Evolutionary conservation across 2,888 invertebrate genomes (phyloP).

Genomic region (Caenorhabditis zanzibari): DNA sequence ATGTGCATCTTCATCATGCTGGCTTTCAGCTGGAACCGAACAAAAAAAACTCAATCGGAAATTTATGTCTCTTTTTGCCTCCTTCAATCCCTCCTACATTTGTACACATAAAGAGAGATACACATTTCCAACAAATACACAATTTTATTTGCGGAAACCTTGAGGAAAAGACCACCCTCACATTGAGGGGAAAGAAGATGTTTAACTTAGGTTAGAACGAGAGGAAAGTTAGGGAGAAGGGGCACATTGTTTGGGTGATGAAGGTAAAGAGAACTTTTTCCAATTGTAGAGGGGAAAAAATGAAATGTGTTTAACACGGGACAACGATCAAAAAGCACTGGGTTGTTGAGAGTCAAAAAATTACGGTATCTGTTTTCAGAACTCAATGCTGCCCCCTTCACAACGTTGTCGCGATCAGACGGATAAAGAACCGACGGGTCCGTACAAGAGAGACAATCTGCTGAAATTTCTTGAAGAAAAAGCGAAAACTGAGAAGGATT

Average conservation of each 20-base stretch:
- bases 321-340: slow-evolving; percentile 11
- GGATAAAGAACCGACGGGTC: slow-evolving; percentile 95
- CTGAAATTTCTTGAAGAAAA: slow-evolving; percentile 98
- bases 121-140: slow-evolving; percentile 33
- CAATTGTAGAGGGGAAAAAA: slow-evolving; percentile 1
- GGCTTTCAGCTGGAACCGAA: slow-evolving; percentile 15
- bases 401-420: slow-evolving; percentile 97
- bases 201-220: slow-evolving; percentile 37
- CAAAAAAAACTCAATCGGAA: slow-evolving; percentile 21
- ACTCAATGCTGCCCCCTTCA: slow-evolving; percentile 95
- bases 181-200: slow-evolving; percentile 15
- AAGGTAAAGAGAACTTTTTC: slow-evolving; percentile 30
- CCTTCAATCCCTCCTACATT: slow-evolving; percentile 35
- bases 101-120: slow-evolving; percentile 47
- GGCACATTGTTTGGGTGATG: slow-evolving; percentile 13
- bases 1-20: slow-evolving; percentile 1
- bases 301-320: background rate
- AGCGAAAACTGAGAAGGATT: slow-evolving; percentile 97
- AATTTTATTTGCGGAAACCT: slow-evolving; percentile 62
- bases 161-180: slow-evolving; percentile 50
- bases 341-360: background rate
- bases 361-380: slow-evolving; percentile 87
- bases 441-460: slow-evolving; percentile 92
- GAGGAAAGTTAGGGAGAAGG: background rate
- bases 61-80: slow-evolving; percentile 36